A percentile compares a stretch with the other conserved stretches of the same genome.
phyloP scores from a whole-genome alignment of 2,797 vertebrate genomes.

The Pseudochirops corinnae region DNA sequence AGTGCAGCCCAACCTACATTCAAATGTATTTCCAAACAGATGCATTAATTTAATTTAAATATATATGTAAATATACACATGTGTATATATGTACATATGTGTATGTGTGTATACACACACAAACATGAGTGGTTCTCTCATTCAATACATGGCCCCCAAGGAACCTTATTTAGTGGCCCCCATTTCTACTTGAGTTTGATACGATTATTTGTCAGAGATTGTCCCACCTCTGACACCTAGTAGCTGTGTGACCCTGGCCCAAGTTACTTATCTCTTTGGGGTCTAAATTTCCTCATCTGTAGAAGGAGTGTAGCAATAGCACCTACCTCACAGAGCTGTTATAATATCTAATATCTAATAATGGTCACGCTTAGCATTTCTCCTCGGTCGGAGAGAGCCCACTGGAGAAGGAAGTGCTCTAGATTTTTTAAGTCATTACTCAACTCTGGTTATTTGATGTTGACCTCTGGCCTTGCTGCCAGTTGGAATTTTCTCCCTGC shows the following conservation, averaged over 20 bases:
- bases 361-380: background rate
- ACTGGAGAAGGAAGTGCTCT: background rate
- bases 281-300: background rate
- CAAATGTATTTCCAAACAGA: background rate
- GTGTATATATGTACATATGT: no score
- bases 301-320: background rate
- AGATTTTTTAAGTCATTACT: background rate
- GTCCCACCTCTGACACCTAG: background rate
- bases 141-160: background rate
- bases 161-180: background rate
- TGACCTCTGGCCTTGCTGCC: background rate
- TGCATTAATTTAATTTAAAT: background rate
- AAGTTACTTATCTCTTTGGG: background rate
- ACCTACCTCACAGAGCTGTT: background rate
- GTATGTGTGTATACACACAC: no score
- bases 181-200: background rate
- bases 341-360: background rate
- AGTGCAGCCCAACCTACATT: background rate
- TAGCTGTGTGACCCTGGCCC: background rate
- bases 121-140: background rate
- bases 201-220: background rate
- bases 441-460: background rate
- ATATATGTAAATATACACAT: no score
- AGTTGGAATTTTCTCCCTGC: conserved; percentile 35
- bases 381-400: background rate